phyloP scores from a whole-genome alignment of 2,113 vertebrate species.

The Panthera leo region DNA sequence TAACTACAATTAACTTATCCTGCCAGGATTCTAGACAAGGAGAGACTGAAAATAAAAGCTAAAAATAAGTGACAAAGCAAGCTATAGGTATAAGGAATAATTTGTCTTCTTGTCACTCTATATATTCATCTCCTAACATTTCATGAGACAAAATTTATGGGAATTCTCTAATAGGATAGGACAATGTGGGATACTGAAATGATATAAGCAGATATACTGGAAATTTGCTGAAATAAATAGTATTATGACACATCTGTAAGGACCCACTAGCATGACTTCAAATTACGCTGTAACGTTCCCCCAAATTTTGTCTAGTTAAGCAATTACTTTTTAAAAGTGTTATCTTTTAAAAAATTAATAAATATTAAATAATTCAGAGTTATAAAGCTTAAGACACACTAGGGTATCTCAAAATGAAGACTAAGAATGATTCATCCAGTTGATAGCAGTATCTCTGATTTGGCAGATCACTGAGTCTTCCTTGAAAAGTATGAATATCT shows the following conservation, averaged over 20 bases:
- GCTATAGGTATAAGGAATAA: not conserved
- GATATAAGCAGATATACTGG: not conserved
- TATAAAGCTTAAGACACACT: not conserved
- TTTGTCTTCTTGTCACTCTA: not conserved
- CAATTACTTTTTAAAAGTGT: not conserved
- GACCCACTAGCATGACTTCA: not conserved
- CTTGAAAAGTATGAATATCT: not conserved
- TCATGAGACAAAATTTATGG: not conserved
- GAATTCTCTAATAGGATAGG: not conserved
- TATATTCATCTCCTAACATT: not conserved
- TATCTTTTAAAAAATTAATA: not conserved
- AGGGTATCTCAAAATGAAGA: not conserved
- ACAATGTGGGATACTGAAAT: not conserved
- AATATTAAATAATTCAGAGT: not conserved
- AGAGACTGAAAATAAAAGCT: constrained; percentile 14
- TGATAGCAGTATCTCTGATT: not conserved
- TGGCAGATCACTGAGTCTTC: not conserved
- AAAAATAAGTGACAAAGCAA: constrained; percentile 22
- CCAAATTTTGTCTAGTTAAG: not conserved
- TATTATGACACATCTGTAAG: not conserved
- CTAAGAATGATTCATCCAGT: not conserved
- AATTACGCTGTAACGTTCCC: not conserved
- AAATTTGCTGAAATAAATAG: not conserved
- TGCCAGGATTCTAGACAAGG: not conserved
- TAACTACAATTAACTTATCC: not conserved